phyloP scores from a whole-genome alignment of 2,113 vertebrate species.

The Ictalurus punctatus region DNA sequence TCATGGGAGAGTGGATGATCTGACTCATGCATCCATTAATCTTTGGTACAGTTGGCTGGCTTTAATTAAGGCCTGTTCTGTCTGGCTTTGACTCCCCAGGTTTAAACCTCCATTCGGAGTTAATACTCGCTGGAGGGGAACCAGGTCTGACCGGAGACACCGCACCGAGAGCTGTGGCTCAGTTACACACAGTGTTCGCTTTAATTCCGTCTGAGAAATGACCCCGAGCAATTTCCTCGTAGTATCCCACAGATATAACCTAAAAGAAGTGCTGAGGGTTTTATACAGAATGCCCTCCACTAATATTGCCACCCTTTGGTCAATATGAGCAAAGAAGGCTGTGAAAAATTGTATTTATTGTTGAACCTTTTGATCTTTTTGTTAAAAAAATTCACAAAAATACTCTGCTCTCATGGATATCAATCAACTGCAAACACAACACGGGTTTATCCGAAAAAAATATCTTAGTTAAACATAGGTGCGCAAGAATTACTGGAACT shows the following conservation, averaged over 20 bases:
- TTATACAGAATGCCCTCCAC: too few relatives aligned
- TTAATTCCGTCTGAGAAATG: background rate
- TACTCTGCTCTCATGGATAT: too few relatives aligned
- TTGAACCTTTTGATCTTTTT: too few relatives aligned
- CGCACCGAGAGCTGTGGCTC: background rate
- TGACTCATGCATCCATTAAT: constrained; percentile 35
- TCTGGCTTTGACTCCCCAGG: constrained; percentile 27
- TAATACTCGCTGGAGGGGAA: constrained; percentile 32
- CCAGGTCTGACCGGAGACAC: constrained; percentile 41
- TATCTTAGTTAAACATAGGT: too few relatives aligned
- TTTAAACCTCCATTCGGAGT: constrained; percentile 30
- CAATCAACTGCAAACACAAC: too few relatives aligned
- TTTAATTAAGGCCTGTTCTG: constrained; percentile 43
- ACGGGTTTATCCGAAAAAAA: too few relatives aligned
- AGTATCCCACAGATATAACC: background rate
- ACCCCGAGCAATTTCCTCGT: background rate
- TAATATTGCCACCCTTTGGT: too few relatives aligned
- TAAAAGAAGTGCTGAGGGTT: background rate
- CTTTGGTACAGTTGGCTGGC: constrained; percentile 43
- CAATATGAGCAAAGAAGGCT: too few relatives aligned
- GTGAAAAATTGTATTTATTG: too few relatives aligned
- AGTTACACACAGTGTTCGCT: constrained; percentile 12
- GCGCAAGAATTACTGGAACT: too few relatives aligned
- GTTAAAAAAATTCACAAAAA: too few relatives aligned
- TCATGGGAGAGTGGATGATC: constrained; percentile 16